Evolutionary conservation across 2,113 vertebrate species (phyloP).

Genomic region (Lathamus discolor): DNA sequence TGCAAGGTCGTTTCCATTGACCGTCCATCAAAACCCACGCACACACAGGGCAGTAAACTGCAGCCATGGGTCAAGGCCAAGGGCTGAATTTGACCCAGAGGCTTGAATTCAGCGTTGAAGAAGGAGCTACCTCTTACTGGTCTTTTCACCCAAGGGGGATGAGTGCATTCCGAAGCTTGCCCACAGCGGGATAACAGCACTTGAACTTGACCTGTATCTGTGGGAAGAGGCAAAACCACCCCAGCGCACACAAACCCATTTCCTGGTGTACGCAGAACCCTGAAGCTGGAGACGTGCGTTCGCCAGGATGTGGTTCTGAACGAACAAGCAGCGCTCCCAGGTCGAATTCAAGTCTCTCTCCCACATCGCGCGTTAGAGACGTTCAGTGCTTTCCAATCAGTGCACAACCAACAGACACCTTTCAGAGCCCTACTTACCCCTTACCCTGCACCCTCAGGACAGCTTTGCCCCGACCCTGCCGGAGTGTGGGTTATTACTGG

Average conservation of each 20-base stretch:
- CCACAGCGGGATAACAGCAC: neutral
- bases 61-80: neutral
- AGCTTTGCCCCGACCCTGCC: neutral
- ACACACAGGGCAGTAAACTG: neutral
- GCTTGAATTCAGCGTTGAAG: neutral
- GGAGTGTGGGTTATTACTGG: neutral
- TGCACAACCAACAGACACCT: accelerated
- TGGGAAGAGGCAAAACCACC: neutral
- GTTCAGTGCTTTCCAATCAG: neutral
- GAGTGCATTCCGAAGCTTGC: neutral
- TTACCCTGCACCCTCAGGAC: neutral
- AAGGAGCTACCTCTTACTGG: neutral
- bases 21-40: neutral
- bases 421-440: accelerated
- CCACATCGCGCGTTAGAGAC: accelerated
- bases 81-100: neutral
- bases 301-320: neutral
- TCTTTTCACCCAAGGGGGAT: neutral
- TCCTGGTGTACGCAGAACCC: neutral
- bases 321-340: neutral
- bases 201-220: neutral
- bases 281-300: neutral
- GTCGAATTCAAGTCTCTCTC: neutral
- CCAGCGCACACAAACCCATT: neutral
- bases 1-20: neutral